Evolutionary conservation across 2,113 vertebrate species (phyloP).

Genomic region (Panthera tigris): DNA sequence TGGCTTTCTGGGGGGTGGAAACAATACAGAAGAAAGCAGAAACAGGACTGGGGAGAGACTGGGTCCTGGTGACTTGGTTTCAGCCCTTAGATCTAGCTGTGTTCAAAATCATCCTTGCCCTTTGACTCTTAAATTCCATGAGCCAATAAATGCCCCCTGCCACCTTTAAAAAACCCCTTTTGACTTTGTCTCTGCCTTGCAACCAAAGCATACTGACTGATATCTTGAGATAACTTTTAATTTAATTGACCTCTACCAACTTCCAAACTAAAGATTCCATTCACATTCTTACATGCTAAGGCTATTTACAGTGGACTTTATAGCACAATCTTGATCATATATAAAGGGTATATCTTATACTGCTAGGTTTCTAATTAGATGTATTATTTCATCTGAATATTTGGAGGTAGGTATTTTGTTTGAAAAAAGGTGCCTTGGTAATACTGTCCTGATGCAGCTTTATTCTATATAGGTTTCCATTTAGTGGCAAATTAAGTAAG

Average conservation of each 20-base stretch:
- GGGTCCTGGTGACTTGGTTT: not conserved
- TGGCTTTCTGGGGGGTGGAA: not conserved
- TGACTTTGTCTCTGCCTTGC: not conserved
- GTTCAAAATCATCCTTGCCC: not conserved
- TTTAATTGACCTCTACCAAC: not conserved
- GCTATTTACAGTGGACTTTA: not conserved
- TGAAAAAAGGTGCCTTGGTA: not conserved
- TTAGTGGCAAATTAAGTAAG: not conserved
- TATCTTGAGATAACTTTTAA: not conserved
- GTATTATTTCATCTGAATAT: not conserved
- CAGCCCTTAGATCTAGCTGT: not conserved
- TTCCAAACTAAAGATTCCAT: not conserved
- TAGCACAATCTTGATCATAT: not conserved
- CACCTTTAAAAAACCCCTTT: rapidly evolving
- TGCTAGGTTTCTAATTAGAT: not conserved
- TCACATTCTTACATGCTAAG: not conserved
- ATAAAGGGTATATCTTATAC: not conserved
- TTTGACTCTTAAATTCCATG: not conserved
- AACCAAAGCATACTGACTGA: not conserved
- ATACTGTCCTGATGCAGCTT: not conserved
- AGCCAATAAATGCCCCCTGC: not conserved
- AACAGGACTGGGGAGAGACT: not conserved
- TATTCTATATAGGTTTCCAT: not conserved
- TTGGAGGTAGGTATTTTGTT: not conserved
- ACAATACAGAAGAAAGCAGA: not conserved